Conservation (phyloP, 2,888 invertebrate genomes). For the Mycalesis mineus region DNA sequence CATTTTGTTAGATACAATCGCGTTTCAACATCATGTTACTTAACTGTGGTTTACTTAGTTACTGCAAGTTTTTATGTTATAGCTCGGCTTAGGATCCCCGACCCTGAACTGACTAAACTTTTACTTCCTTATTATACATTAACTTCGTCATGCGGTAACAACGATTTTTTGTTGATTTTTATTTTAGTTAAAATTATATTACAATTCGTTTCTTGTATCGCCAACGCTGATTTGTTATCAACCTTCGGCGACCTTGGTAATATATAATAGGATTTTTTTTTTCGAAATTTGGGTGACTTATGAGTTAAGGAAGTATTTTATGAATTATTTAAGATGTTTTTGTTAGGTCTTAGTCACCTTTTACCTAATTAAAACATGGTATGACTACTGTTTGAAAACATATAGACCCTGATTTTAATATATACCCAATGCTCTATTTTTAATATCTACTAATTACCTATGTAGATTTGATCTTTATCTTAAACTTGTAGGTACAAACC, state of each 20-base stretch:
- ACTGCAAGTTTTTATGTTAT: slow-evolving; percentile 34
- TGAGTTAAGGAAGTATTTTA: not conserved
- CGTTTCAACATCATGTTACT: slow-evolving; percentile 37
- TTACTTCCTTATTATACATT: slow-evolving; percentile 62
- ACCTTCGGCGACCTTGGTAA: not conserved
- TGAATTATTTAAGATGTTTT: not conserved
- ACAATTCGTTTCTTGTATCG: slow-evolving; percentile 6
- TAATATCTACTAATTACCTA: too few relatives aligned
- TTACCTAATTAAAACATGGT: too few relatives aligned
- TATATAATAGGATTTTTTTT: not conserved
- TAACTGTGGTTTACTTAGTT: slow-evolving; percentile 34
- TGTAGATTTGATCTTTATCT: too few relatives aligned
- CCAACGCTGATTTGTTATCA: not conserved
- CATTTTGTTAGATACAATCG: slow-evolving; percentile 47
- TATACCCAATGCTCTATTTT: too few relatives aligned
- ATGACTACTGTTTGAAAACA: too few relatives aligned
- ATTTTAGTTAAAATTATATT: slow-evolving; percentile 9
- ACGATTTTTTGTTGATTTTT: slow-evolving; percentile 7
- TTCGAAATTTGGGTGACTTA: not conserved
- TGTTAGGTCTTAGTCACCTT: not conserved
- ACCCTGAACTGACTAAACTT: slow-evolving; percentile 58
- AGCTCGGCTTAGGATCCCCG: slow-evolving; percentile 42
- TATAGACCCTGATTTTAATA: too few relatives aligned
- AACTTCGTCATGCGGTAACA: slow-evolving; percentile 17
- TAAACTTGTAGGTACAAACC: too few relatives aligned